Percentiles rank a stretch among this genome's conserved stretches.
phyloP scores from a whole-genome alignment of 2,797 vertebrate species.

The Poecilia gillii region DNA sequence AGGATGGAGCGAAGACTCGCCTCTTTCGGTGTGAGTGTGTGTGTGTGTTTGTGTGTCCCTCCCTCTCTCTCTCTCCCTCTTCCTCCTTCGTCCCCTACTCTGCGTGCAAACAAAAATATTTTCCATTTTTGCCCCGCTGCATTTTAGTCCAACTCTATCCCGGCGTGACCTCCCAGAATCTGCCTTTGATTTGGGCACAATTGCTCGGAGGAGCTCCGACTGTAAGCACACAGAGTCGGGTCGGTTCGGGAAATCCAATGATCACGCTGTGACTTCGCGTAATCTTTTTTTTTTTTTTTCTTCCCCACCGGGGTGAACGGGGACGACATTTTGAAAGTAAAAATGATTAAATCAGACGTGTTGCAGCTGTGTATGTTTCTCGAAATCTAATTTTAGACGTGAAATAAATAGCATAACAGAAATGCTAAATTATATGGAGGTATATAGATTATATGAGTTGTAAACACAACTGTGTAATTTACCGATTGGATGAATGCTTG shows the following conservation, averaged over 20 bases:
- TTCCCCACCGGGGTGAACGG: slow-evolving; percentile 3
- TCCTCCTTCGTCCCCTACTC: slow-evolving; percentile 19
- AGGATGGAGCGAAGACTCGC: slow-evolving; percentile 12
- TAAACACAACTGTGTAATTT: background rate
- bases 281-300: slow-evolving; percentile 18
- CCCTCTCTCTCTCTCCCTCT: slow-evolving; percentile 15
- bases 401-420: background rate
- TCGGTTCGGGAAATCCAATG: slow-evolving; percentile 46
- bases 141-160: slow-evolving; percentile 31
- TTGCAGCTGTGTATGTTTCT: background rate
- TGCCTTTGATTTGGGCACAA: slow-evolving; percentile 57
- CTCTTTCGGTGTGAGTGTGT: background rate
- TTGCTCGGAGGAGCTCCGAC: slow-evolving; percentile 40
- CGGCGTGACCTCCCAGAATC: slow-evolving; percentile 57
- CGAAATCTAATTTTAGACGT: background rate
- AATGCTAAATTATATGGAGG: background rate
- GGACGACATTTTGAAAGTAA: slow-evolving; percentile 12
- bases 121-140: slow-evolving; percentile 6
- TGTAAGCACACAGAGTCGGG: slow-evolving; percentile 38
- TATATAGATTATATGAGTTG: slow-evolving; percentile 1
- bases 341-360: slow-evolving; percentile 4
- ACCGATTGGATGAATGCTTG: slow-evolving; percentile 18
- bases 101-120: slow-evolving; percentile 43
- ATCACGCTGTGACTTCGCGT: slow-evolving; percentile 26
- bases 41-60: background rate